Conservation (phyloP, 2,888 invertebrate genomes). For the Tuta absoluta region DNA sequence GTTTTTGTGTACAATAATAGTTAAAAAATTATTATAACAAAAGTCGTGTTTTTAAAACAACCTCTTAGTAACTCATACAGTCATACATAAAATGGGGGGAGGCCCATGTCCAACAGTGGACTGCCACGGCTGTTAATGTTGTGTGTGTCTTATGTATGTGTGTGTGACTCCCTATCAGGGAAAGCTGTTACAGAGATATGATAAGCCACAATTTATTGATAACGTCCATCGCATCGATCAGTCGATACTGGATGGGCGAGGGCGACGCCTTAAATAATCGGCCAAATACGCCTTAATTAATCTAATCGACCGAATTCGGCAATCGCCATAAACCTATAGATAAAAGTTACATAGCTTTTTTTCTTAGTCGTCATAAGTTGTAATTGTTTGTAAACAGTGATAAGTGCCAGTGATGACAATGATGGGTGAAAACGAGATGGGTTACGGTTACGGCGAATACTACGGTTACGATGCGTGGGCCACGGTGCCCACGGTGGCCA, state of each 20-base stretch:
- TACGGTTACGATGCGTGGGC: slow-evolving; percentile 84
- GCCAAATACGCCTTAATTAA: slow-evolving; percentile 45
- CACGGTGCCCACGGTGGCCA: slow-evolving; percentile 87
- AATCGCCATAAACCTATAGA: background rate
- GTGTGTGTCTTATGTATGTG: too few relatives aligned
- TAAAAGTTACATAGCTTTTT: background rate
- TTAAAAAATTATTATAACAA: too few relatives aligned
- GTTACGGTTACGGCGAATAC: slow-evolving; percentile 80
- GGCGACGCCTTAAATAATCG: slow-evolving; percentile 44
- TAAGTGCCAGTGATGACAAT: slow-evolving; percentile 67
- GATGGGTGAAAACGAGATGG: slow-evolving; percentile 80
- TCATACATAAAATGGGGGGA: too few relatives aligned
- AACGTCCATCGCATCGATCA: slow-evolving; percentile 75
- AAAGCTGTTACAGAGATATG: slow-evolving; percentile 76
- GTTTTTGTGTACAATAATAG: too few relatives aligned
- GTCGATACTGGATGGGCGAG: slow-evolving; percentile 61
- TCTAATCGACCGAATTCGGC: slow-evolving; percentile 27
- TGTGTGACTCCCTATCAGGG: slow-evolving; percentile 61
- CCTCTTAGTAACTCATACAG: too few relatives aligned
- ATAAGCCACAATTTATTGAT: slow-evolving; percentile 79
- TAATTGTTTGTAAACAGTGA: slow-evolving; percentile 29
- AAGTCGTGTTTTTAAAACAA: too few relatives aligned
- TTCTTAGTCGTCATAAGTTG: slow-evolving; percentile 32
- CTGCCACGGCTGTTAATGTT: too few relatives aligned
- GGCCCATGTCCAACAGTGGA: too few relatives aligned